A percentile compares a stretch with the other conserved stretches of the same genome.
phyloP scores from a whole-genome alignment of 2,113 vertebrate species.

The Aramus guarauna region DNA sequence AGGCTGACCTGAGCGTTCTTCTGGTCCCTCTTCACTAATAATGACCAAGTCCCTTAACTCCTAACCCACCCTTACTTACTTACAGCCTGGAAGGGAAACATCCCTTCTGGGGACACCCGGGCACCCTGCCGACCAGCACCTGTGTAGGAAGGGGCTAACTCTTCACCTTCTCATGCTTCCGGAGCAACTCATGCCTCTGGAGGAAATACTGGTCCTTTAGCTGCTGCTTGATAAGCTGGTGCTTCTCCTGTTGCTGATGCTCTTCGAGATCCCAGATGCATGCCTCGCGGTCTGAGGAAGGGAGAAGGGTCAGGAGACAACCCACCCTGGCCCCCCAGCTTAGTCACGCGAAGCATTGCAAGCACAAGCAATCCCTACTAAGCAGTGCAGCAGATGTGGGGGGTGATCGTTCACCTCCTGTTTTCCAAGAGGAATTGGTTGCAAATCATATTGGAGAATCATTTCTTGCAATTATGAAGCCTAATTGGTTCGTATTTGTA shows the following conservation, averaged over 20 bases:
- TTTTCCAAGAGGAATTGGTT: background rate
- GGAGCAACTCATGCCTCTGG: slow-evolving; percentile 91
- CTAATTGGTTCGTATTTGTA: slow-evolving; percentile 45
- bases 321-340: background rate
- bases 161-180: slow-evolving; percentile 94
- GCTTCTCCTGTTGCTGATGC: slow-evolving; percentile 87
- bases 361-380: background rate
- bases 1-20: fast-evolving
- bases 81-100: background rate
- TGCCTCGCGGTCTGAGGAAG: slow-evolving; percentile 80
- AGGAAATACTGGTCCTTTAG: slow-evolving; percentile 98
- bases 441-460: background rate
- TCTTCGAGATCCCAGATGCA: slow-evolving; percentile 92
- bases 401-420: background rate
- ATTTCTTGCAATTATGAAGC: slow-evolving; percentile 31
- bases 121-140: background rate
- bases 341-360: background rate
- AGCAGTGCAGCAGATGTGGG: background rate
- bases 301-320: background rate
- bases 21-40: background rate
- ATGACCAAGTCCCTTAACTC: background rate
- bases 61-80: background rate
- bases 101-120: background rate
- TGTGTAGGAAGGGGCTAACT: background rate
- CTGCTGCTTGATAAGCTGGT: slow-evolving; percentile 94